phyloP scores from a whole-genome alignment of 2,797 vertebrate genomes.

The Tokudaia muenninki region DNA sequence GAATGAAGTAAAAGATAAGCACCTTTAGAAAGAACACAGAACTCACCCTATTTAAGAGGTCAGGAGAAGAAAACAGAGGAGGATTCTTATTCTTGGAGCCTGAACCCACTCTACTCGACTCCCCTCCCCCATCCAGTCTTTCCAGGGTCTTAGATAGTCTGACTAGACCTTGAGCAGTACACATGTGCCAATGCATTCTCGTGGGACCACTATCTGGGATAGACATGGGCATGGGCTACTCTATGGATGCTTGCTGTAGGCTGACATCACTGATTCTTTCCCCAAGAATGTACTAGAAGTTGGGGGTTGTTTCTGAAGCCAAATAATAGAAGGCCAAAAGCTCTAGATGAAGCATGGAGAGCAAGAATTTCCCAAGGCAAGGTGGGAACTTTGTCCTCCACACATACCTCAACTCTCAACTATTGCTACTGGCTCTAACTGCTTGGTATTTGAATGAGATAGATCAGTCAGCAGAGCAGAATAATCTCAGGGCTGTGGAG shows the following conservation, averaged over 20 bases:
- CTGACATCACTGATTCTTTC: not conserved
- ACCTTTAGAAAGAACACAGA: not conserved
- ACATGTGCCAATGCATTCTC: not conserved
- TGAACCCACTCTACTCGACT: not conserved
- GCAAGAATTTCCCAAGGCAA: slow-evolving; percentile 70
- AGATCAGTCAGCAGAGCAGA: slow-evolving; percentile 78
- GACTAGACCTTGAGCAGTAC: too few relatives aligned
- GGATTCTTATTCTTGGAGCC: not conserved
- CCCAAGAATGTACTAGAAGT: slow-evolving; percentile 71
- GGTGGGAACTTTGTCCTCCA: slow-evolving; percentile 64
- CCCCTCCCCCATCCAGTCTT: too few relatives aligned
- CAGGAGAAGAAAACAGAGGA: slow-evolving; percentile 32
- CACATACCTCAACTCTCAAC: slow-evolving; percentile 34
- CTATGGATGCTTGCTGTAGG: not conserved
- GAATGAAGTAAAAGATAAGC: not conserved
- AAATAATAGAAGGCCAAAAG: slow-evolving; percentile 61
- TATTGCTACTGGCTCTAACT: slow-evolving; percentile 81
- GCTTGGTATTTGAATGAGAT: slow-evolving; percentile 86
- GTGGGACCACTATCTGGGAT: too few relatives aligned
- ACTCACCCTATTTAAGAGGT: not conserved
- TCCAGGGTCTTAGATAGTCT: not conserved
- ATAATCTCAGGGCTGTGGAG: slow-evolving; percentile 85
- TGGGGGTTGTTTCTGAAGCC: not conserved
- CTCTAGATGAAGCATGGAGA: slow-evolving; percentile 62
- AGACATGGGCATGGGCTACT: not conserved